phyloP scores from a whole-genome alignment of 2,888 invertebrate species.

The Leuctra nigra region DNA sequence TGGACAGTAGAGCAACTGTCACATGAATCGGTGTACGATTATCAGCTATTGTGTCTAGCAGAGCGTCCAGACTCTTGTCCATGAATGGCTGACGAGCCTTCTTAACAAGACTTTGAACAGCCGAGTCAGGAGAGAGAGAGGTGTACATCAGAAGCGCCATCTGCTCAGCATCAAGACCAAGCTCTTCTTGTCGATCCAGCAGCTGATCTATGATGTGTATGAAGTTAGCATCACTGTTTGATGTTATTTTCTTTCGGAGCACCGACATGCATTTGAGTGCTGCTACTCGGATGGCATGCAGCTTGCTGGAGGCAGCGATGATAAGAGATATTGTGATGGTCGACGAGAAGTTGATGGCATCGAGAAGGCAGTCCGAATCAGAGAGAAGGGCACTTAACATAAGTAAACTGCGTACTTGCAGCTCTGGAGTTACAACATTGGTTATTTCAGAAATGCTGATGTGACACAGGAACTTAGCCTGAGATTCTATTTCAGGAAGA shows the following conservation, averaged over 20 bases:
- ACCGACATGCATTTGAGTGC: constrained; percentile 47
- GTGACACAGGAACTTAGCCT: constrained; percentile 51
- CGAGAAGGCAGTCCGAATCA: too few species aligned
- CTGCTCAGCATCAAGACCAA: constrained; percentile 58
- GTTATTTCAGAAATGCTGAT: constrained; percentile 44
- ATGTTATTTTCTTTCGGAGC: neutral
- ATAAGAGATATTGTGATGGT: constrained; percentile 47
- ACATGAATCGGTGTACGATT: constrained; percentile 30
- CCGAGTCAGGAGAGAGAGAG: constrained; percentile 49
- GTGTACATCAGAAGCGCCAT: constrained; percentile 55
- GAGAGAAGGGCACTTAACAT: too few species aligned
- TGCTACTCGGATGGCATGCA: constrained; percentile 48
- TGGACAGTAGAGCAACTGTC: constrained; percentile 28
- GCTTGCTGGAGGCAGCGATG: constrained; percentile 50
- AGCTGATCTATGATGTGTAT: constrained; percentile 38
- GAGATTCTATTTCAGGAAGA: constrained; percentile 42
- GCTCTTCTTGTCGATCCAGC: constrained; percentile 48
- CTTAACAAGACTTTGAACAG: constrained; percentile 34
- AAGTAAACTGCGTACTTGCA: constrained; percentile 45
- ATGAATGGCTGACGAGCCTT: neutral
- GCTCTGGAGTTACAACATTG: constrained; percentile 9
- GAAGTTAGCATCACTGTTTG: constrained; percentile 18
- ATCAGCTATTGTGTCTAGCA: neutral
- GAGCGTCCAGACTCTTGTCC: neutral
- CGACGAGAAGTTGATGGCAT: constrained; percentile 15